Evolutionary conservation across 2,888 invertebrate species (phyloP).

Genomic region (Dysmachus trigonus): DNA sequence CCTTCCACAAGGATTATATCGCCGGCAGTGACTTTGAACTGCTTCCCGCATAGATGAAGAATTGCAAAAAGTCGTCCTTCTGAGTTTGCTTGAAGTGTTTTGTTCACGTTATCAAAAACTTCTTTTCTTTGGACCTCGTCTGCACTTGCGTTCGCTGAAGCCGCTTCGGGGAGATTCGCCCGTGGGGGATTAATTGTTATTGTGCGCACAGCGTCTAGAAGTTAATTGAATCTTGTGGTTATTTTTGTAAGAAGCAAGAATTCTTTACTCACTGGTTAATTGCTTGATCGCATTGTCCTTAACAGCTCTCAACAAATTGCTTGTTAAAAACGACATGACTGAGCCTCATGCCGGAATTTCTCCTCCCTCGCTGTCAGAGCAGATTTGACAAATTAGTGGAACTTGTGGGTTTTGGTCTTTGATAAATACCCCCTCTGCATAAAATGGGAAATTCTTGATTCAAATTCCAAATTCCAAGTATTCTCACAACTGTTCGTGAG

Average conservation of each 20-base stretch:
- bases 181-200: not conserved
- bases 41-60: constrained; percentile 82
- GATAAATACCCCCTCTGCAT: not conserved
- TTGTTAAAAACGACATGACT: not conserved
- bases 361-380: not conserved
- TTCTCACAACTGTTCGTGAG: not conserved
- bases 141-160: not conserved
- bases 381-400: not conserved
- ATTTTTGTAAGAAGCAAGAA: not conserved
- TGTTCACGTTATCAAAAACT: constrained; percentile 57
- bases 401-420: too few relatives aligned
- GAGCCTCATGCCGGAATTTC: not conserved
- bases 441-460: not conserved
- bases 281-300: not conserved
- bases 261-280: not conserved
- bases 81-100: constrained; percentile 54
- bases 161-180: not conserved
- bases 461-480: not conserved
- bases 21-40: constrained; percentile 85
- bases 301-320: not conserved
- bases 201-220: not conserved
- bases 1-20: constrained; percentile 85
- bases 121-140: not conserved
- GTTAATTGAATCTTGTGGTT: not conserved
- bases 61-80: constrained; percentile 74